A percentile compares a stretch with the other conserved stretches of the same genome.
Conservation (phyloP, 2,797 vertebrate species). For the Sternarchorhynchus goeldii region DNA sequence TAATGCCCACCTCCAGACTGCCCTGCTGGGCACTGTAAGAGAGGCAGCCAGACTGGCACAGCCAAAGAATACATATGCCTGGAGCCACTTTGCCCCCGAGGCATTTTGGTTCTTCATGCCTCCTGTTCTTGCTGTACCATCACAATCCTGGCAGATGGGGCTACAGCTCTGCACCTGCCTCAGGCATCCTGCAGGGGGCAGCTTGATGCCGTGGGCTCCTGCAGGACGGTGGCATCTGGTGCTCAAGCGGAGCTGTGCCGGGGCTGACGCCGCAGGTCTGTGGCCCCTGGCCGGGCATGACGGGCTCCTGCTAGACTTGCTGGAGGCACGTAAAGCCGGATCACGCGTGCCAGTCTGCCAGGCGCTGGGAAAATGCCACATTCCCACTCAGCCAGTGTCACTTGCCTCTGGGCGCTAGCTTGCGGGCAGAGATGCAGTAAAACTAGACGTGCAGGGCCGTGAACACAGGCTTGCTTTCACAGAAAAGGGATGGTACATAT, state of each 20-base stretch:
- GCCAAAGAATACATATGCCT: constrained; percentile 10
- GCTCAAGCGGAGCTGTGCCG: constrained; percentile 17
- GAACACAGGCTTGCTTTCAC: background rate
- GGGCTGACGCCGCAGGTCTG: constrained; percentile 1
- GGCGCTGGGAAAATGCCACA: background rate
- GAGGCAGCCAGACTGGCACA: constrained; percentile 1
- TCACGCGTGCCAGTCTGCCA: constrained; percentile 14
- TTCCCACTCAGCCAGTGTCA: background rate
- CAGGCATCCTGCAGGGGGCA: constrained; percentile 4
- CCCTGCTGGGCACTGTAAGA: constrained; percentile 17
- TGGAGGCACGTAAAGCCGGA: constrained; percentile 7
- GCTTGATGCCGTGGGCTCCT: background rate
- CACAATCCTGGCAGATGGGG: constrained; percentile 40
- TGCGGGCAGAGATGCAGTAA: background rate
- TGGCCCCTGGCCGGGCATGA: constrained; percentile 10
- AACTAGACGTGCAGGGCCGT: too few relatives aligned
- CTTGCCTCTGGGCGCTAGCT: too few relatives aligned
- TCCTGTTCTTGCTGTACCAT: background rate
- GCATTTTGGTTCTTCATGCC: background rate
- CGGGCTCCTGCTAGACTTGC: constrained; percentile 25
- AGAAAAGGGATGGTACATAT: background rate
- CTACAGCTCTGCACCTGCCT: constrained; percentile 11
- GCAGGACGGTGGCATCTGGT: constrained; percentile 21
- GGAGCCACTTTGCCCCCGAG: constrained; percentile 25
- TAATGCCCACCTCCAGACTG: background rate